phyloP scores from a whole-genome alignment of 2,797 vertebrate genomes.

The Spea hammondii region DNA sequence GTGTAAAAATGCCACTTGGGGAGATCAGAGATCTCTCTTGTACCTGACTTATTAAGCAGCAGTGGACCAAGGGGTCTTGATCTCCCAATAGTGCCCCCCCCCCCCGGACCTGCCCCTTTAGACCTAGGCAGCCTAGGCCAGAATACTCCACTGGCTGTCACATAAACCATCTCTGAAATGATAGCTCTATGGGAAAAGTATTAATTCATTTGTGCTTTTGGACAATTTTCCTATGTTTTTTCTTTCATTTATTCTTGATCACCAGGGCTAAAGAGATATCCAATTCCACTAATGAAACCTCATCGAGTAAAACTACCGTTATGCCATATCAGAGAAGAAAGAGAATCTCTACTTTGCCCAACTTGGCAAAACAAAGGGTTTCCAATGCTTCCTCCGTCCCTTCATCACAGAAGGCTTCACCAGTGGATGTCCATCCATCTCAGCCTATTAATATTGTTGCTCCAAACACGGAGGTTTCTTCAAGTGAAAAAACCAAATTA shows the following conservation, averaged over 20 bases:
- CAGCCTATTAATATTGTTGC: slow-evolving; percentile 37
- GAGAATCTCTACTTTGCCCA: slow-evolving; percentile 74
- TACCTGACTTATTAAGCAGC: too few relatives aligned
- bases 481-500: slow-evolving; percentile 45
- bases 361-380: slow-evolving; percentile 76
- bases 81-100: too few relatives aligned
- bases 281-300: slow-evolving; percentile 56
- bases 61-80: too few relatives aligned
- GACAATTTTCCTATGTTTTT: too few relatives aligned
- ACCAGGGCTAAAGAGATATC: slow-evolving; percentile 67
- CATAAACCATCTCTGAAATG: too few relatives aligned
- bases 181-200: too few relatives aligned
- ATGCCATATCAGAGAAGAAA: slow-evolving; percentile 81
- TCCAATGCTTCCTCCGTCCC: slow-evolving; percentile 58
- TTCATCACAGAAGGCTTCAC: slow-evolving; percentile 57
- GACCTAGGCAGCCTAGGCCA: too few relatives aligned
- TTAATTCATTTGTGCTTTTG: background rate
- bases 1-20: too few relatives aligned
- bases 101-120: too few relatives aligned
- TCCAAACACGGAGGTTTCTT: slow-evolving; percentile 54
- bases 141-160: too few relatives aligned
- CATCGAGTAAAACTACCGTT: slow-evolving; percentile 59
- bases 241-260: slow-evolving; percentile 1
- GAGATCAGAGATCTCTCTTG: too few relatives aligned
- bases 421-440: slow-evolving; percentile 55